These are phyloP conservation scores for Lamellibrachia columna DNA, from an alignment of 2,888 invertebrate genomes.

Conservation along the genomic window DNA sequence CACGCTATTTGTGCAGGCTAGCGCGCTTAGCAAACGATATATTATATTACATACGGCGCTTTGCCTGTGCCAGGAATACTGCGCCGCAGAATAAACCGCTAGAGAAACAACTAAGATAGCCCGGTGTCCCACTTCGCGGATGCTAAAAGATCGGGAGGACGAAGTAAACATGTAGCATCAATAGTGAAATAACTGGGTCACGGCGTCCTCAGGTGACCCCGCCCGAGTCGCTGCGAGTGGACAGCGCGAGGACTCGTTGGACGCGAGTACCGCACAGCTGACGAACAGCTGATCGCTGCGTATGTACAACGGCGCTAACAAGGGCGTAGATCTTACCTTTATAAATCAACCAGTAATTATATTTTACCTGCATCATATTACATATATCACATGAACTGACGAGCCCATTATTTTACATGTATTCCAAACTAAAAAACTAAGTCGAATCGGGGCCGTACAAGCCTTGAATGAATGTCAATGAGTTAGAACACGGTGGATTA, in stretches of 20 bases:
- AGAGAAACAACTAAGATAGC: neutral
- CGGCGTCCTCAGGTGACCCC: neutral
- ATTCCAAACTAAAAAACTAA: no score
- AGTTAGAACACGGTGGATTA: no score
- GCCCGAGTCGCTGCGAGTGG: neutral
- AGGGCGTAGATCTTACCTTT: neutral
- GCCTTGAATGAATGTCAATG: no score
- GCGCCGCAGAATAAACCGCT: no score
- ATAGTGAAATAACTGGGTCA: neutral
- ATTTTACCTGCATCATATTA: neutral
- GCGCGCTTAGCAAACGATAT: neutral
- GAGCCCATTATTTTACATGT: no score
- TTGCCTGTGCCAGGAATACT: no score
- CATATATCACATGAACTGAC: no score
- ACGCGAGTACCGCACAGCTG: neutral
- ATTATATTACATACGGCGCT: no score
- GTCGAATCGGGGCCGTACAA: no score
- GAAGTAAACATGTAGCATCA: slow-evolving; percentile 10
- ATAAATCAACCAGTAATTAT: neutral
- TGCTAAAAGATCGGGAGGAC: neutral
- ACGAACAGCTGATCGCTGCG: neutral
- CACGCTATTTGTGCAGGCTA: neutral
- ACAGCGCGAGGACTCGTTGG: neutral
- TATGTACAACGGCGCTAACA: neutral
- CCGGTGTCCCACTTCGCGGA: neutral